Base-by-base conservation (phyloP, 2,113 vertebrate genomes). In the Eclectus roratus region DNA sequence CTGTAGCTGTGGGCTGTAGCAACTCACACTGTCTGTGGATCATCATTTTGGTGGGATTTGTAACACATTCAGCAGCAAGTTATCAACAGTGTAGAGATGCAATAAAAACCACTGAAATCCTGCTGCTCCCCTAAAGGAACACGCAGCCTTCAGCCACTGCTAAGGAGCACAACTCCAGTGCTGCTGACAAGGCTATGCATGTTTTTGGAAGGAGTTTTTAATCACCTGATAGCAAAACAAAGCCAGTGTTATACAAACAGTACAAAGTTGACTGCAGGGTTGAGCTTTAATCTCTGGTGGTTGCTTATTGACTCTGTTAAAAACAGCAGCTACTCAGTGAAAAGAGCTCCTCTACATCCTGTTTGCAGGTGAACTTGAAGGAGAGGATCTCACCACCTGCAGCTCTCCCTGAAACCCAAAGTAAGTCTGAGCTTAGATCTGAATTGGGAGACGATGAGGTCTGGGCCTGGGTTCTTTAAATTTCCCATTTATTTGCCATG, bases 261-360 rank as follows among this genome's bases (percentile, higher is more conserved):
- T 92, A 78, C 97, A 96, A 97, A 97, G 96, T 96, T 90, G 91
- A 76, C 71, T 47, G 44, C 33, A 61, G 84, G 84, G 76, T 50
- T 97, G 88, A 97, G 58, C 88, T 96, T 97, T 97, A 96, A 94
- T 80, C 96, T 72, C 72, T 93, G 52, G 41, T 70, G 41, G 85
- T 93, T 94, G 71, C 44, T 91, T 85, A 95, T 95, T 96, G 56
- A 95, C 85, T 72, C 27, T 28, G 53, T 37, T 86, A 82, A 83
- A 83, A 52, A 6, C 55, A 89, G 71, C 43, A 55, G 8, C 17
- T 86, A 14, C 47, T 64, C 53, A 58, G 35, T 41, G 73, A 37
- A 85, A 88, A 71, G 29, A 33, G 6, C 31, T 85, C 14, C 13
- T 56, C 12, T 19, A 29, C 19, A 20, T 61, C 37, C 35, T 44